A percentile compares a stretch with the other conserved stretches of the same genome.
Evolutionary conservation across 92 coral and sea anemone genomes (phyloP).

Genomic region (Zoanthus sociatus): DNA sequence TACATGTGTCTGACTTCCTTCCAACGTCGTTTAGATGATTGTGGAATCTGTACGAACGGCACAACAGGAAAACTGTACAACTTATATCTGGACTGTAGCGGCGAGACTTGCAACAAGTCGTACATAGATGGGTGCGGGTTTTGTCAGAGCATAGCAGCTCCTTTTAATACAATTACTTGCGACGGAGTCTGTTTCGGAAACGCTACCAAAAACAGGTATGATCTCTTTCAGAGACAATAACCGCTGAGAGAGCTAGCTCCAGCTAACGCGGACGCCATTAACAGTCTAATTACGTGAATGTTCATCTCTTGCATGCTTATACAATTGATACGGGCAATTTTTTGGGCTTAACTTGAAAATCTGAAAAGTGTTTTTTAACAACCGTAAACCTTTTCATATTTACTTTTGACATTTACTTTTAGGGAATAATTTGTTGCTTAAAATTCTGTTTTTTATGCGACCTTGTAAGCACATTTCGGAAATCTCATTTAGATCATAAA

Average conservation of each 20-base stretch:
- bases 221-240: background rate
- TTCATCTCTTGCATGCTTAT: too few species aligned
- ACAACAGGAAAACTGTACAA: background rate
- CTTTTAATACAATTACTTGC: background rate
- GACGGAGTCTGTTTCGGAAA: constrained; percentile 20
- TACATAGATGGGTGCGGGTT: background rate
- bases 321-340: too few species aligned
- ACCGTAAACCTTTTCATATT: background rate
- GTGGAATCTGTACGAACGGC: constrained; percentile 27
- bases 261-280: too few species aligned
- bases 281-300: too few species aligned
- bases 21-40: background rate
- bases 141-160: constrained; percentile 2
- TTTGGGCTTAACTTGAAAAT: too few species aligned
- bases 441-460: too few species aligned
- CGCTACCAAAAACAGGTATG: constrained; percentile 27
- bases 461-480: background rate
- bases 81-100: constrained; percentile 21
- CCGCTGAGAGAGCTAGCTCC: too few species aligned
- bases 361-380: too few species aligned
- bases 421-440: background rate
- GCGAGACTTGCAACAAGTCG: background rate
- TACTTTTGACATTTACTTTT: too few species aligned
- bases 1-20: too few species aligned
- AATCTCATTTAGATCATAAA: background rate